Evolutionary conservation across 2,797 vertebrate species (phyloP).

Genomic region (Artibeus jamaicensis): DNA sequence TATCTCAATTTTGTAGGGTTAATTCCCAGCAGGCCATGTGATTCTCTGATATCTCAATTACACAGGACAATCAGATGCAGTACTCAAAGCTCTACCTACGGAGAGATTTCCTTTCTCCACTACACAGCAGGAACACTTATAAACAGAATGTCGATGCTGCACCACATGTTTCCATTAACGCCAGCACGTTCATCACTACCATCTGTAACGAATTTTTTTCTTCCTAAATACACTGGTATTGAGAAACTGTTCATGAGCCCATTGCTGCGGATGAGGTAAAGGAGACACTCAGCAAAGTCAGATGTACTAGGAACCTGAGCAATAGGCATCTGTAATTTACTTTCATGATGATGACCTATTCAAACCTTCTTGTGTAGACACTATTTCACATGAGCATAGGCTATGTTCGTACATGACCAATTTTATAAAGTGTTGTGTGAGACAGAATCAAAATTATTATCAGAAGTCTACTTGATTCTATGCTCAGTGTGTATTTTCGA

Average conservation of each 20-base stretch:
- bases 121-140: background rate
- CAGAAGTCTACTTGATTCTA: background rate
- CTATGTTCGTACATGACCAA: background rate
- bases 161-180: background rate
- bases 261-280: background rate
- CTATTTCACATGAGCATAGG: background rate
- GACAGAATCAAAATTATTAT: background rate
- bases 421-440: background rate
- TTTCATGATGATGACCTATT: background rate
- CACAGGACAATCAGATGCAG: background rate
- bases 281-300: background rate
- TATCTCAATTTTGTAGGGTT: background rate
- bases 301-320: background rate
- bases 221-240: background rate
- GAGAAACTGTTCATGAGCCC: background rate
- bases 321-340: background rate
- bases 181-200: background rate
- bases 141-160: background rate
- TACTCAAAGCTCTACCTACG: background rate
- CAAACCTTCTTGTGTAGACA: background rate
- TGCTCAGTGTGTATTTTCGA: background rate
- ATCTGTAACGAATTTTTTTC: background rate
- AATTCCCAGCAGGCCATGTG: background rate
- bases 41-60: background rate
- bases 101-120: background rate